Conservation (phyloP, 2,113 vertebrate genomes). For the Mesoclemmys tuberculata region DNA sequence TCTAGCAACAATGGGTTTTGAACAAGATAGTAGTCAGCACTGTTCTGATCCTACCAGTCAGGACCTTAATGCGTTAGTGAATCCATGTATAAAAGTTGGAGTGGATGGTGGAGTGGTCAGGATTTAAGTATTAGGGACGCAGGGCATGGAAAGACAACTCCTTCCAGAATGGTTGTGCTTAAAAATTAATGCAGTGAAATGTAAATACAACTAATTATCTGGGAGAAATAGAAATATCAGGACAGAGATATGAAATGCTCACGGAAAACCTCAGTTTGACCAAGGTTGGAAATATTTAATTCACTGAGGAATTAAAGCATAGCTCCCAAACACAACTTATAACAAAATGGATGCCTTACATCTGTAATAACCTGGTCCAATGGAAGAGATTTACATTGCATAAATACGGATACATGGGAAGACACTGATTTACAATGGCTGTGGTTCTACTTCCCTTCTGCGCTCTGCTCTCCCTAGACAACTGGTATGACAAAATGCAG, state of each 20-base stretch:
- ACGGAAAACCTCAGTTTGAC: not conserved
- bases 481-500: not conserved
- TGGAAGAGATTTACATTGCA: not conserved
- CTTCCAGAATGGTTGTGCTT: not conserved
- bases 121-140: not conserved
- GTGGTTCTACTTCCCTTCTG: not conserved
- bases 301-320: not conserved
- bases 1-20: constrained; percentile 1
- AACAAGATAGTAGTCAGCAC: not conserved
- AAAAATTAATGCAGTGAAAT: fast-evolving
- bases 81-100: not conserved
- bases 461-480: not conserved
- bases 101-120: not conserved
- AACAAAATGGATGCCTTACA: not conserved
- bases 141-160: not conserved
- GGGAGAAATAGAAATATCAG: not conserved
- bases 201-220: not conserved
- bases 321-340: not conserved
- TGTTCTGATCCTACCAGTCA: not conserved
- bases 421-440: not conserved
- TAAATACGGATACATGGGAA: constrained; percentile 10
- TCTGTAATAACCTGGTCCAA: not conserved
- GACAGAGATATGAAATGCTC: too few relatives aligned
- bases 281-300: not conserved
- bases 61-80: not conserved